Evolutionary conservation across 2,113 vertebrate genomes (phyloP), one percentile per base, ranked within the genome.

Genomic region (Paratilapia polleni): DNA sequence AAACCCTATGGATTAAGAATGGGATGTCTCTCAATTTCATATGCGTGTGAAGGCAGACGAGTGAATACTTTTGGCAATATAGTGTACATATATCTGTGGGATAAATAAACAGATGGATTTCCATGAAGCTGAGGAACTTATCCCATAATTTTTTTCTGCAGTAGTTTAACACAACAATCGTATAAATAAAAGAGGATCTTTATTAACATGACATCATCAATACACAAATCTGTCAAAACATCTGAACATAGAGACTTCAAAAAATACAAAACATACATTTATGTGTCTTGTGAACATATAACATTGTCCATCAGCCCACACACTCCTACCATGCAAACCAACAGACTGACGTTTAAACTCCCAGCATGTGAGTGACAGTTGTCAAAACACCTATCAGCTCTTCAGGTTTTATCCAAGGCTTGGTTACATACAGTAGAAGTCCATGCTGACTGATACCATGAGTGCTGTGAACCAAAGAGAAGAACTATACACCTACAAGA

Each of bases 261-360:
- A 95, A 94, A 94, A 93, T 93, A 94, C 92, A 95, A 96, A 95
- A 95, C 95, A 91, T 95, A 94, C 93, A 94, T 94, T 92, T 93
- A 91, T 89, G 90, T 81, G 85, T 89, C 83, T 88, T 83, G 88
- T 91, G 90, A 93, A 90, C 88, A 87, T 80, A 90, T 88, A n/a
- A n/a, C 85, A 86, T 81, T 77, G 84, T 88, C 77, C 60, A 74
- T 87, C 47, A 60, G 64, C 62, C 76, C 38, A 56, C 6, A 36
- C 54, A 41, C 54, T 31, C 38, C n/a, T 20, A 22, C 52, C 47
- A 20, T 66, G 77, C 31, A 62, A 74, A 68, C 80, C 13, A 31
- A 68, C 76, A 36, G 36, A 36, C 36, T 36, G 36, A 36, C 4
- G 36, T 36, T 36, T 87, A 66, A 74, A 64, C 84, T 80, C 22